Evolutionary conservation across 2,113 vertebrate genomes (phyloP).

Genomic region (Psammodynastes pulverulentus): DNA sequence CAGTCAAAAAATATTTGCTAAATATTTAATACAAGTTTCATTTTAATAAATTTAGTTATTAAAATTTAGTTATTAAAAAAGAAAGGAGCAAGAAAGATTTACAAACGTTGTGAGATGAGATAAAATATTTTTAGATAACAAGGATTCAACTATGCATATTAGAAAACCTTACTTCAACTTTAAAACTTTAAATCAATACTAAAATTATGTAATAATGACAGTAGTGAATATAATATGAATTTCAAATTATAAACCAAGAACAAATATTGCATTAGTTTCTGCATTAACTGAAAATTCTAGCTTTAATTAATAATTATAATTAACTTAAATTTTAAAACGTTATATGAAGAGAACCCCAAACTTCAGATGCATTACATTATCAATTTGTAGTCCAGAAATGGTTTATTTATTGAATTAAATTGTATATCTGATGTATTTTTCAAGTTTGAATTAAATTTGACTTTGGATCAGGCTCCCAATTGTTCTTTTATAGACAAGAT

Average conservation of each 20-base stretch:
- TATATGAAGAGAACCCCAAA: background rate
- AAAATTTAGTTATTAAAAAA: background rate
- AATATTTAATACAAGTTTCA: background rate
- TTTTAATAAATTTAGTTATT: background rate
- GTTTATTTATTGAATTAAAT: background rate
- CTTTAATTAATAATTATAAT: background rate
- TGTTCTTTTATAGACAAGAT: background rate
- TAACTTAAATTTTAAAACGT: background rate
- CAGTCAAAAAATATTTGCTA: background rate
- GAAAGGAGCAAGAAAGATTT: background rate
- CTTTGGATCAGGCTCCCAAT: background rate
- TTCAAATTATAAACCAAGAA: background rate
- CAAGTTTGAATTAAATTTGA: background rate
- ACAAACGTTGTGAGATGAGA: background rate
- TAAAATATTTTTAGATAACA: background rate
- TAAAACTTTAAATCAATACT: background rate
- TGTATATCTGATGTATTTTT: background rate
- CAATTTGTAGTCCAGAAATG: background rate
- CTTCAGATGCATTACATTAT: background rate
- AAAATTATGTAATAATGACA: background rate
- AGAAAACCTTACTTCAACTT: background rate
- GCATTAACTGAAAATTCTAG: background rate
- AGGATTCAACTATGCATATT: background rate
- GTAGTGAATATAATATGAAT: background rate
- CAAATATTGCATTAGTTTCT: background rate